Evolutionary conservation across 2,888 invertebrate species (phyloP).

Genomic region (Listrodromus nycthemerus): DNA sequence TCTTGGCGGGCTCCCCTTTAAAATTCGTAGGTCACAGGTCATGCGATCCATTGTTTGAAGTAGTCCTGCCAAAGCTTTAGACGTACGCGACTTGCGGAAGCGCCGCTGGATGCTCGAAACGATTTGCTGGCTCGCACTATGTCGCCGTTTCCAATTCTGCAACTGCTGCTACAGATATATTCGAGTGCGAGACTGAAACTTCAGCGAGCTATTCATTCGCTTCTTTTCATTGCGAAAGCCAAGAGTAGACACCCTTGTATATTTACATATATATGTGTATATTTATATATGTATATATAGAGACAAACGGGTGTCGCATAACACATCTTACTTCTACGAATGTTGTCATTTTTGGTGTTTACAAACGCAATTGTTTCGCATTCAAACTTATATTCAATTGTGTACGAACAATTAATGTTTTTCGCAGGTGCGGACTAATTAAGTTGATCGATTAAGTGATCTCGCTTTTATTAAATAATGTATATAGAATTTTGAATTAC

Average conservation of each 20-base stretch:
- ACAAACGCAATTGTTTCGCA: too few relatives aligned
- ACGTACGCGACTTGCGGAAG: slow-evolving; percentile 29
- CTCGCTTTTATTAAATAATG: too few relatives aligned
- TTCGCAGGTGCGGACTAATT: too few relatives aligned
- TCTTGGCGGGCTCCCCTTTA: slow-evolving; percentile 42
- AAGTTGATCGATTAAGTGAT: too few relatives aligned
- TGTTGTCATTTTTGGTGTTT: too few relatives aligned
- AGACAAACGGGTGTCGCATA: too few relatives aligned
- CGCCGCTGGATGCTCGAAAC: slow-evolving; percentile 14
- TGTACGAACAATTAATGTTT: too few relatives aligned
- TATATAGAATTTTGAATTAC: too few relatives aligned
- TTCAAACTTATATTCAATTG: too few relatives aligned
- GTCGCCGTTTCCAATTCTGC: not conserved
- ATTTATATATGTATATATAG: not conserved
- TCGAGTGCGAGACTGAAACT: not conserved
- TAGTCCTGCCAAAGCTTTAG: slow-evolving; percentile 26
- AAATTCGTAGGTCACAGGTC: slow-evolving; percentile 44
- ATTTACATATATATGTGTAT: not conserved
- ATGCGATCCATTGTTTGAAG: slow-evolving; percentile 58
- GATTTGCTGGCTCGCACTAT: not conserved
- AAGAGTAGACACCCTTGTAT: not conserved
- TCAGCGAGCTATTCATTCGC: slow-evolving; percentile 15
- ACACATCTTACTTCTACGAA: too few relatives aligned
- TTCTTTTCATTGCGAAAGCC: slow-evolving; percentile 2
- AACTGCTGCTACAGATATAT: not conserved